Conservation (phyloP, 2,113 vertebrate species). For the Motacilla alba region DNA sequence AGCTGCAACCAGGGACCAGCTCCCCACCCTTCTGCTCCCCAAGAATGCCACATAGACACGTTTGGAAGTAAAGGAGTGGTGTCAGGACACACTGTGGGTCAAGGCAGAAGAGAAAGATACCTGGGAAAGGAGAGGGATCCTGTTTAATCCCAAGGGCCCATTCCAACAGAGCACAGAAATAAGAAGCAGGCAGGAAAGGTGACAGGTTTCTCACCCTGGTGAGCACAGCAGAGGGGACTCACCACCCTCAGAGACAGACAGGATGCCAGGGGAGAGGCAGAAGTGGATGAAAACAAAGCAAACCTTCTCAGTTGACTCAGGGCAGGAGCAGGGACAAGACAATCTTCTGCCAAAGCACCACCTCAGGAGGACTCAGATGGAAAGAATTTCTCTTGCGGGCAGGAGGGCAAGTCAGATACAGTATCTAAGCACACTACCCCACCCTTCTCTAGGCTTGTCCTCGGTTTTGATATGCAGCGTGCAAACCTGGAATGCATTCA, state of each 20-base stretch:
- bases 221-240: neutral
- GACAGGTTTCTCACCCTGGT: neutral
- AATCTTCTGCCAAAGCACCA: constrained; percentile 28
- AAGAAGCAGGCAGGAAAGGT: neutral
- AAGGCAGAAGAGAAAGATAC: accelerated
- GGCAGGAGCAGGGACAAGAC: neutral
- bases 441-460: constrained; percentile 19
- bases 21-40: neutral
- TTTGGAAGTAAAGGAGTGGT: neutral
- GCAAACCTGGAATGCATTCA: constrained; percentile 43
- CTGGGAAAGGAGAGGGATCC: neutral
- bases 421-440: constrained; percentile 1
- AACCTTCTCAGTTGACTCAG: neutral
- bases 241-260: neutral
- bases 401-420: constrained; percentile 44
- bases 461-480: neutral
- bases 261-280: neutral
- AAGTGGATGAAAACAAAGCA: neutral
- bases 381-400: constrained; percentile 52
- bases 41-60: accelerated
- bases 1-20: neutral
- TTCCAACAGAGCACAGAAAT: neutral
- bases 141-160: neutral
- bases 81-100: neutral
- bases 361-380: constrained; percentile 22